phyloP scores from a whole-genome alignment of 2,888 invertebrate genomes.

The Thecocarcelia acutangulata region DNA sequence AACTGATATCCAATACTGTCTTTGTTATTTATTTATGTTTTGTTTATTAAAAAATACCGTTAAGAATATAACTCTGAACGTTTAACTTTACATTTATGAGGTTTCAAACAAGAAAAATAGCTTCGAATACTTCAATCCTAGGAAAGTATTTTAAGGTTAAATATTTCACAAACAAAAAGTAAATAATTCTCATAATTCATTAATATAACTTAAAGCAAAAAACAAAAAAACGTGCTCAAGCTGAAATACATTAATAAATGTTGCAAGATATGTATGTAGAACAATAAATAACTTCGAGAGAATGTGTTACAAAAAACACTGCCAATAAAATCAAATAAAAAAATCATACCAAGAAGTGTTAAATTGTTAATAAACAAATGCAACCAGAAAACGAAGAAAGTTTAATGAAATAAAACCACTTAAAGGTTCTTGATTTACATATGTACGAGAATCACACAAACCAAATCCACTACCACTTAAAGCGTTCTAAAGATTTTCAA shows the following conservation, averaged over 20 bases:
- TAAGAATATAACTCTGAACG: too few species aligned
- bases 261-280: constrained; percentile 51
- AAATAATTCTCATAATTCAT: constrained; percentile 53
- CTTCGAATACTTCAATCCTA: too few species aligned
- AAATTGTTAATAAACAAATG: constrained; percentile 78
- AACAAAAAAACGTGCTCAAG: constrained; percentile 50
- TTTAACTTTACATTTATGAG: neutral
- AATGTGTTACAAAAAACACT: constrained; percentile 10
- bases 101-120: neutral
- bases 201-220: constrained; percentile 42
- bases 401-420: too few species aligned
- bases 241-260: constrained; percentile 57
- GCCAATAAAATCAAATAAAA: constrained; percentile 19
- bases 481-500: constrained; percentile 57
- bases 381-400: constrained; percentile 30
- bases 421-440: too few species aligned
- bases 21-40: too few species aligned
- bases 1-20: too few species aligned
- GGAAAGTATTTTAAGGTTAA: neutral
- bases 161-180: constrained; percentile 8
- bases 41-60: too few species aligned
- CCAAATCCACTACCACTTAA: neutral
- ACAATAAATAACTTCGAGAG: constrained; percentile 60
- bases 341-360: constrained; percentile 72
- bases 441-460: constrained; percentile 31